Percentiles rank a stretch among this genome's conserved stretches.
These are phyloP conservation scores for Rotaria socialis DNA, from an alignment of 2,888 invertebrate species.

Conservation along the genomic window DNA sequence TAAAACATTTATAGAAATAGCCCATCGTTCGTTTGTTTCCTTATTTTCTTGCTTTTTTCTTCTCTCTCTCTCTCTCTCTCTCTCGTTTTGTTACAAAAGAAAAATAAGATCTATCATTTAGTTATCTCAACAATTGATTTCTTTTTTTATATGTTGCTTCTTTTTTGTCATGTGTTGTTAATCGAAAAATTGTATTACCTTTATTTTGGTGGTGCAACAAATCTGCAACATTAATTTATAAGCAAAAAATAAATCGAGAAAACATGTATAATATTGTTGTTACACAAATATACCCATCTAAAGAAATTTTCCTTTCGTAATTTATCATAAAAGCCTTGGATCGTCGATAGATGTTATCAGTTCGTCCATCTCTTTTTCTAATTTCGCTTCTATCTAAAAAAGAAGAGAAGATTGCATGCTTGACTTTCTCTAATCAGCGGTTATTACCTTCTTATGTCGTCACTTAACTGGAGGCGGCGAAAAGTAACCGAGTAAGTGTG, in stretches of 20 bases:
- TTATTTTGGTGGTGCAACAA: neutral
- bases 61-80: neutral
- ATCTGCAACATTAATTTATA: neutral
- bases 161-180: neutral
- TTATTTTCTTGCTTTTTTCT: neutral
- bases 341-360: conserved; percentile 4
- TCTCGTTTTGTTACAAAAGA: neutral
- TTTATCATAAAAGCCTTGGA: neutral
- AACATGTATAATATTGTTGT: neutral
- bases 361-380: neutral
- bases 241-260: neutral
- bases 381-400: neutral
- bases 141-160: neutral
- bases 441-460: conserved; percentile 19
- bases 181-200: neutral
- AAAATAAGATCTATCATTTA: neutral
- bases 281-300: neutral
- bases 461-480: neutral
- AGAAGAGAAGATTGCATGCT: neutral
- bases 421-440: neutral
- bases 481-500: neutral
- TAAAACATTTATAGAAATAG: neutral
- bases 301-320: neutral
- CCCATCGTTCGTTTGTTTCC: neutral
- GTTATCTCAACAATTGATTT: neutral